phyloP scores from a whole-genome alignment of 2,797 vertebrate genomes.

The Tympanoctomys barrerae region DNA sequence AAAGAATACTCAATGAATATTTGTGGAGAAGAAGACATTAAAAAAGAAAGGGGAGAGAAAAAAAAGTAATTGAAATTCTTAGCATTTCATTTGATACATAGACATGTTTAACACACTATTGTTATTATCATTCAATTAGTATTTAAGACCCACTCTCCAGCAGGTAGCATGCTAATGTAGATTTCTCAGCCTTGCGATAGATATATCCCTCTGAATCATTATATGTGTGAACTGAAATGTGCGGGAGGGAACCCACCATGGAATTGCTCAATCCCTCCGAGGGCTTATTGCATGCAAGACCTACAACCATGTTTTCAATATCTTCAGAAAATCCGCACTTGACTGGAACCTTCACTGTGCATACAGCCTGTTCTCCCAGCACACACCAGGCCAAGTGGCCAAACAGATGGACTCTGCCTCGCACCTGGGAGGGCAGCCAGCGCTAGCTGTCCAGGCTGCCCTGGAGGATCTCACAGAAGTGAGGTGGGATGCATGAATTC shows the following conservation, averaged over 20 bases:
- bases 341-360: constrained; percentile 32
- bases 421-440: constrained; percentile 61
- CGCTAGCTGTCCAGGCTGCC: background rate
- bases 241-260: background rate
- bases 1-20: background rate
- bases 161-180: background rate
- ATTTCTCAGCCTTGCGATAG: background rate
- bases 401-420: constrained; percentile 72
- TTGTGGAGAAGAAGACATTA: background rate
- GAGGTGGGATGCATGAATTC: constrained; percentile 15
- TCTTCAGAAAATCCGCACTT: constrained; percentile 55
- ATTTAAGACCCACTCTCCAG: background rate
- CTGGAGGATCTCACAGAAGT: constrained; percentile 44
- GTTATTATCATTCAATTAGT: background rate
- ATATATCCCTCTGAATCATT: background rate
- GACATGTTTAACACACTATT: background rate
- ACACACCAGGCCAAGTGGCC: constrained; percentile 26
- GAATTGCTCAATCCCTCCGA: background rate
- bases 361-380: constrained; percentile 25
- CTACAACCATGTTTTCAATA: constrained; percentile 15
- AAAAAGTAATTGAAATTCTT: background rate
- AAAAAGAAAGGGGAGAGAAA: background rate
- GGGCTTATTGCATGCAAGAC: background rate
- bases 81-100: background rate
- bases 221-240: background rate